Percentiles rank a stretch among this genome's conserved stretches.
These are phyloP conservation scores for Caenorhabditis japonica DNA, from an alignment of 2,888 invertebrate genomes.

Conservation along the genomic window DNA sequence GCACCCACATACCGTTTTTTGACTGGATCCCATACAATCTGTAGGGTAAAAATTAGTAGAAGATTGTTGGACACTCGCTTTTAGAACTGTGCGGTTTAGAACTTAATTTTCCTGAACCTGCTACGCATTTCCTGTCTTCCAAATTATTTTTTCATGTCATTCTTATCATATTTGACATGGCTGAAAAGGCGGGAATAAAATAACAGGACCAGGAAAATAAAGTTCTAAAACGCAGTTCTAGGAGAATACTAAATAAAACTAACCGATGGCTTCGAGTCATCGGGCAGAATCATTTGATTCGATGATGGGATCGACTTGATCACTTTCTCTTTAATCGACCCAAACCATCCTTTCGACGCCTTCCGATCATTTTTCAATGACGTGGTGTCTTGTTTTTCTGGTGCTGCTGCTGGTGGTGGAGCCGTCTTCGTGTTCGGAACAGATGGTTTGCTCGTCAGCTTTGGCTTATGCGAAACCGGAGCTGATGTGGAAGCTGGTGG, in stretches of 20 bases:
- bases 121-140: no score
- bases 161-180: no score
- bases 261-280: constrained; percentile 69
- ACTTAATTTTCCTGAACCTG: no score
- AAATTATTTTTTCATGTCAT: no score
- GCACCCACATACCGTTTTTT: constrained; percentile 67
- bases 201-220: no score
- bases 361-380: constrained; percentile 6
- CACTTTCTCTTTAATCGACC: constrained; percentile 37
- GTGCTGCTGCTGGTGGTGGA: constrained; percentile 13
- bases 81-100: no score
- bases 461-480: neutral
- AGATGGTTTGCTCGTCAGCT: constrained; percentile 10
- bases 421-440: constrained; percentile 30
- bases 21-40: constrained; percentile 70
- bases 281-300: constrained; percentile 74
- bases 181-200: no score
- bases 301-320: constrained; percentile 63
- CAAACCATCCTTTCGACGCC: constrained; percentile 42
- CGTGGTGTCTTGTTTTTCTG: neutral
- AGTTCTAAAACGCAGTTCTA: no score
- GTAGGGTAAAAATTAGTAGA: constrained; percentile 2
- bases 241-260: neutral
- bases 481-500: constrained; percentile 1
- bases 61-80: no score